These are phyloP conservation scores for Morelia viridis DNA, from an alignment of 2,797 vertebrate genomes.

Conservation along the genomic window DNA sequence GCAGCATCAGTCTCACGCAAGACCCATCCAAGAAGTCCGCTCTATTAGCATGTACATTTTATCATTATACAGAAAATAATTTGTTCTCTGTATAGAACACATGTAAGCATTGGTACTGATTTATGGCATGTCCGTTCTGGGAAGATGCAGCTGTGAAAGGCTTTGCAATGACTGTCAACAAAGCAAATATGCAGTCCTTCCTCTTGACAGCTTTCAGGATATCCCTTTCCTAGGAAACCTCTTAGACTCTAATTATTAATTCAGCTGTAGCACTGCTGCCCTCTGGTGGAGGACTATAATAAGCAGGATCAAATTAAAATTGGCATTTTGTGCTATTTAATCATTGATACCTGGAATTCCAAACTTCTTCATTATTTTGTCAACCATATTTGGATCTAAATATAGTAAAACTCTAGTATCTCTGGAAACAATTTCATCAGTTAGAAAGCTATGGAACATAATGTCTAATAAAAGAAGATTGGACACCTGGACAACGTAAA, in stretches of 20 bases:
- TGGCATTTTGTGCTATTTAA: too few species aligned
- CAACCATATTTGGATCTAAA: neutral
- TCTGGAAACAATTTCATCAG: too few species aligned
- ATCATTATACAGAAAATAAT: neutral
- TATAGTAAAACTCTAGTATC: too few species aligned
- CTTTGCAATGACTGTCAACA: neutral
- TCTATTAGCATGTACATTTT: neutral
- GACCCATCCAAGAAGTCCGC: neutral
- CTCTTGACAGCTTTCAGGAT: neutral
- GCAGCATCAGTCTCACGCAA: neutral
- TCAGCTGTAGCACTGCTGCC: constrained; percentile 66
- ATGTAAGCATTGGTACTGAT: neutral
- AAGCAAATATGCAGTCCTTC: neutral
- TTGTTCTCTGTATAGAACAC: neutral
- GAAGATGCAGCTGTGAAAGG: neutral
- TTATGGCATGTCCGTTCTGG: neutral
- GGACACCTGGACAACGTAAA: too few species aligned
- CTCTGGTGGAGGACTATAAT: constrained; percentile 60
- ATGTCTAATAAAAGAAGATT: too few species aligned
- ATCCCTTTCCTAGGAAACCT: neutral
- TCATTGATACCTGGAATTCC: neutral
- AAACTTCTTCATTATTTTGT: neutral
- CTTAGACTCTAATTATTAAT: neutral
- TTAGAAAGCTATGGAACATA: too few species aligned
- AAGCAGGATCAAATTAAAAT: neutral